phyloP scores from a whole-genome alignment of 2,888 invertebrate genomes.

The Stenchaetothrips biformis region DNA sequence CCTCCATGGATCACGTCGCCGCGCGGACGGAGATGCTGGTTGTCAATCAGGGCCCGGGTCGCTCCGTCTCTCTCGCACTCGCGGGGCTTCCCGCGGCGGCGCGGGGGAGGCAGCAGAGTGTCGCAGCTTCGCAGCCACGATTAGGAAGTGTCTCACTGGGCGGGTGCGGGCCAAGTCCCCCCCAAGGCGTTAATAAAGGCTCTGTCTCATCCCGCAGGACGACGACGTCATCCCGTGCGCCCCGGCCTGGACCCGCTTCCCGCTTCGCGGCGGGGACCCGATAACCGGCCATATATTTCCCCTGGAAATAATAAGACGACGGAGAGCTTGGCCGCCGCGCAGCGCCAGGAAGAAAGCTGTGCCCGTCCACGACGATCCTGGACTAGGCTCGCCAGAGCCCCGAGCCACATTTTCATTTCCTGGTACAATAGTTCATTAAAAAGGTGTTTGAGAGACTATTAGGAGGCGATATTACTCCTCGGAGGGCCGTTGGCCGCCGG shows the following conservation, averaged over 20 bases:
- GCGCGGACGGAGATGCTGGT: neutral
- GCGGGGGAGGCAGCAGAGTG: neutral
- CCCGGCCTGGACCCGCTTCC: neutral
- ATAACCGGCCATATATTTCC: constrained; percentile 19
- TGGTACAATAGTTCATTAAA: constrained; percentile 61
- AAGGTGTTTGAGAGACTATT: constrained; percentile 68
- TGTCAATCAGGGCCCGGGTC: neutral
- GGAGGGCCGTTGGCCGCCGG: constrained; percentile 47
- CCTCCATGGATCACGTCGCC: constrained; percentile 11
- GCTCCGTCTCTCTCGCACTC: neutral
- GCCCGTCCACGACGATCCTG: neutral
- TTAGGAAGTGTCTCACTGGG: neutral
- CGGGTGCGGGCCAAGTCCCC: neutral
- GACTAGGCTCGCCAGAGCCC: neutral
- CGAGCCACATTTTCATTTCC: constrained; percentile 50
- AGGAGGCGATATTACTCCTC: constrained; percentile 54
- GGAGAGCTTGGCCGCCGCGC: neutral
- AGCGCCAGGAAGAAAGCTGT: neutral
- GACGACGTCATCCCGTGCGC: neutral
- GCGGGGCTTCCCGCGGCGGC: neutral
- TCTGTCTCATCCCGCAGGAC: neutral
- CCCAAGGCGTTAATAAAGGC: neutral
- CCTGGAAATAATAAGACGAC: constrained; percentile 18
- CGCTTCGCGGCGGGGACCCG: neutral
- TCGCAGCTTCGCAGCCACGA: neutral